Base-by-base conservation (phyloP, 1,140 invertebrate species). In the Eufriesea mexicana region DNA sequence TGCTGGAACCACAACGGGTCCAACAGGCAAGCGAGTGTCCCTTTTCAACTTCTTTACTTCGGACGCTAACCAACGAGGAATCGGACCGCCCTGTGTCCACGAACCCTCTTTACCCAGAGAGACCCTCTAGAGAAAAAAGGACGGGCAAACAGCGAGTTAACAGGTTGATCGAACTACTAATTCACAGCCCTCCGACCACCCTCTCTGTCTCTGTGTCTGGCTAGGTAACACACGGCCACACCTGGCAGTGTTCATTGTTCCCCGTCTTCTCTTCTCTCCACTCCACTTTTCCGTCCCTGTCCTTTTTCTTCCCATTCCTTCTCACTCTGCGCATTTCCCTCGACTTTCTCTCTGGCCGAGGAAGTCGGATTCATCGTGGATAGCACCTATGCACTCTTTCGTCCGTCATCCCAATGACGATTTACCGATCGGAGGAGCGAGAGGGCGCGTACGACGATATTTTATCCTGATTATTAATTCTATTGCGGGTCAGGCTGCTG, bases 391-490 rank as follows among this genome's bases (percentile, higher is more conserved):
- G 12, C 10, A 54, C 66, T 45, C 10, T n/a, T 45, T 16, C 62
- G 62, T 25, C 62, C 62, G 20, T 45, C 23, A 20, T 45, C 23
- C 42, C 4, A 42, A n/a, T n/a, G 61, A 18, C 16, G 10, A 5
- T 57, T 55, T 51, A 51, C 42, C 28, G 35, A 25, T 64, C 64
- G 86, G 84, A 88, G 84, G 84, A 80, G 88, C 88, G 88, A 89
- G 88, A 81, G 88, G 79, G 88, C 79, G 85, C 82, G 83, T 79
- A 79, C 88, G 85, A 86, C 85, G 77, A 84, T 20, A 59, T 59
- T 81, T 85, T 47, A 79, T 74, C 75, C 83, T 85, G 64, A 84
- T 71, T 75, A 83, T 79, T 88, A 83, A 85, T 88, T 81, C 67
- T 88, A 85, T 23, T 71, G 72, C 67, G 64, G 54, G 59, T 72